A percentile compares a stretch with the other conserved stretches of the same genome.
Evolutionary conservation across 2,113 vertebrate species (phyloP).

Genomic region (Silurus meridionalis): DNA sequence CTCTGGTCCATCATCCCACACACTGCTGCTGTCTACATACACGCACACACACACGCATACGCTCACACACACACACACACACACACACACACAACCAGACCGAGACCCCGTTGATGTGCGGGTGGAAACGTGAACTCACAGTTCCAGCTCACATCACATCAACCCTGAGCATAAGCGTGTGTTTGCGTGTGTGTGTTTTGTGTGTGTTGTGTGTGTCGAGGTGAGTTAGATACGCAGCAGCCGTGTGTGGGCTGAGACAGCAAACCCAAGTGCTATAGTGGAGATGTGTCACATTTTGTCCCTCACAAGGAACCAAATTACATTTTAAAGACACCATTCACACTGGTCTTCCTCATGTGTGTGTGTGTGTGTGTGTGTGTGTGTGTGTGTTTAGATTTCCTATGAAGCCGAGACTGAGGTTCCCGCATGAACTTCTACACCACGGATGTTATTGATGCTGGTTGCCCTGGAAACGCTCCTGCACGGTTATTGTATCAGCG

Average conservation of each 20-base stretch:
- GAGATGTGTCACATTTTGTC: slow-evolving; percentile 30
- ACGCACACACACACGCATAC: not conserved
- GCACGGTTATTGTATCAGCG: not conserved
- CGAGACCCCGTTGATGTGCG: slow-evolving; percentile 5
- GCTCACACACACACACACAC: slow-evolving; percentile 24
- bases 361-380: too few species aligned
- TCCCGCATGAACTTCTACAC: not conserved
- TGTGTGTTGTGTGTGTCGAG: not conserved
- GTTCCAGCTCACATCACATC: slow-evolving; percentile 8
- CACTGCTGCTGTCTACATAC: slow-evolving; percentile 23
- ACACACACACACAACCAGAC: slow-evolving; percentile 10
- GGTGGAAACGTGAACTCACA: slow-evolving; percentile 25
- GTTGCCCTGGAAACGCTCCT: not conserved
- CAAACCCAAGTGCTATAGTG: not conserved
- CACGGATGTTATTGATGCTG: not conserved
- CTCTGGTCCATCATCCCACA: slow-evolving; percentile 39
- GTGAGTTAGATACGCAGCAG: not conserved
- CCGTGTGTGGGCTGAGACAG: slow-evolving; percentile 23
- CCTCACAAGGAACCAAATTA: slow-evolving; percentile 10
- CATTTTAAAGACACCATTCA: not conserved
- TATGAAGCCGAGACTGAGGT: not conserved
- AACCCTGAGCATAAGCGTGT: not conserved
- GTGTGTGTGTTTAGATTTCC: not conserved
- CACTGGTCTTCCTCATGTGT: not conserved
- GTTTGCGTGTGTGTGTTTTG: not conserved